Percentiles rank a stretch among this genome's conserved stretches.
Conservation (phyloP, 2,113 vertebrate species). For the Caloenas nicobarica region DNA sequence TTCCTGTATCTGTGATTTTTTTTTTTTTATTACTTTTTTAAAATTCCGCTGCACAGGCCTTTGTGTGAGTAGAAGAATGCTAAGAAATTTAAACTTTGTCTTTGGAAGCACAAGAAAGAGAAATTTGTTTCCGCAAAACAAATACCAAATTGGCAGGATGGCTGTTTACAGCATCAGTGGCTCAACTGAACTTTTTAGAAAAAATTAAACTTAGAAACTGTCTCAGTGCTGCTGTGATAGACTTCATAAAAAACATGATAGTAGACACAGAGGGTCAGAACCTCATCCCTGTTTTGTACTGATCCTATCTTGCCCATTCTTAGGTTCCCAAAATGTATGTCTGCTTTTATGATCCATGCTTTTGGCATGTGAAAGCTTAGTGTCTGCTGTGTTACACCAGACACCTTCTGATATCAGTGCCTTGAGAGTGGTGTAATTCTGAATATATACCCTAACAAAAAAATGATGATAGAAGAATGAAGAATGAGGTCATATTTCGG, state of each 20-base stretch:
- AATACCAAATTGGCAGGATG: not conserved
- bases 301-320: not conserved
- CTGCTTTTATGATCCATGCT: not conserved
- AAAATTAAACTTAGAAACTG: not conserved
- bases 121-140: not conserved
- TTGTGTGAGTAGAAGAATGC: not conserved
- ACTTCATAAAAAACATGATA: not conserved
- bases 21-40: not conserved
- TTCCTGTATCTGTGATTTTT: not conserved
- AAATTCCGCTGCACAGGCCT: fast-evolving
- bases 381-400: not conserved
- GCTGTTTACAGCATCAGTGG: not conserved
- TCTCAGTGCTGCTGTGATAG: not conserved
- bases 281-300: not conserved
- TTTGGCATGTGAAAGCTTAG: not conserved
- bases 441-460: not conserved
- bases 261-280: not conserved
- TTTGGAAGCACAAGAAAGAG: not conserved
- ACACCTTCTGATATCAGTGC: not conserved
- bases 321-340: not conserved
- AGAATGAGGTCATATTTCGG: not conserved
- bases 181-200: not conserved
- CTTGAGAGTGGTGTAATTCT: not conserved
- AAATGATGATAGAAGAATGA: not conserved
- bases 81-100: not conserved